phyloP scores from a whole-genome alignment of 2,888 invertebrate genomes.

The Caenorhabditis sp. region DNA sequence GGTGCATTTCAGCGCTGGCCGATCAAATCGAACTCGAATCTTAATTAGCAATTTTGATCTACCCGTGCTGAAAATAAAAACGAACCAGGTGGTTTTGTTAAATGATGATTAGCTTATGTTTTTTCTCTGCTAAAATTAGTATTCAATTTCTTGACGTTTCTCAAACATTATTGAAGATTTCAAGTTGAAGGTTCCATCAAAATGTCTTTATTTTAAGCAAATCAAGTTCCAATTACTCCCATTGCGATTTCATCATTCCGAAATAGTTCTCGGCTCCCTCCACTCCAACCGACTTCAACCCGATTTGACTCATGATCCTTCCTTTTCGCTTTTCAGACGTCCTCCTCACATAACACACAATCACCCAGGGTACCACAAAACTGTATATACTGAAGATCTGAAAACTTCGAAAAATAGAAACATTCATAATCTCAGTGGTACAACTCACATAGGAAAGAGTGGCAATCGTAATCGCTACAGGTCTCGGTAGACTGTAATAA shows the following conservation, averaged over 20 bases:
- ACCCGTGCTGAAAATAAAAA: no score
- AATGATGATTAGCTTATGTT: no score
- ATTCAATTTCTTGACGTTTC: no score
- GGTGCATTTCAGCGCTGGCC: no score
- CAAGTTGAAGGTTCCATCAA: no score
- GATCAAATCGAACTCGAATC: no score
- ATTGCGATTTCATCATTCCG: conserved; percentile 59
- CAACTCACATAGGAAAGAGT: conserved; percentile 60
- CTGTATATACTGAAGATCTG: conserved; percentile 65
- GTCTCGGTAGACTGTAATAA: conserved; percentile 43
- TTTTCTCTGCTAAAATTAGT: no score
- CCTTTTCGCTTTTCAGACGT: conserved; percentile 8
- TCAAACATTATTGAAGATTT: no score
- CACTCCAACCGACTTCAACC: conserved; percentile 54
- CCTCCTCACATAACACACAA: conserved; percentile 33
- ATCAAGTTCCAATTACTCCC: conserved; percentile 33
- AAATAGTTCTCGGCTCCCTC: conserved; percentile 65
- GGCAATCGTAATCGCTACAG: conserved; percentile 44
- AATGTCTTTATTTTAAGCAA: not conserved
- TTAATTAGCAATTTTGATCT: no score
- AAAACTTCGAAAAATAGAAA: conserved; percentile 19
- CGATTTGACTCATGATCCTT: conserved; percentile 51
- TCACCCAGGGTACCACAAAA: conserved; percentile 47
- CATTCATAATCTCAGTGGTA: not conserved
- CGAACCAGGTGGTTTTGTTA: no score